Conservation (phyloP, 1,140 invertebrate genomes). For the Penaeus indicus region DNA sequence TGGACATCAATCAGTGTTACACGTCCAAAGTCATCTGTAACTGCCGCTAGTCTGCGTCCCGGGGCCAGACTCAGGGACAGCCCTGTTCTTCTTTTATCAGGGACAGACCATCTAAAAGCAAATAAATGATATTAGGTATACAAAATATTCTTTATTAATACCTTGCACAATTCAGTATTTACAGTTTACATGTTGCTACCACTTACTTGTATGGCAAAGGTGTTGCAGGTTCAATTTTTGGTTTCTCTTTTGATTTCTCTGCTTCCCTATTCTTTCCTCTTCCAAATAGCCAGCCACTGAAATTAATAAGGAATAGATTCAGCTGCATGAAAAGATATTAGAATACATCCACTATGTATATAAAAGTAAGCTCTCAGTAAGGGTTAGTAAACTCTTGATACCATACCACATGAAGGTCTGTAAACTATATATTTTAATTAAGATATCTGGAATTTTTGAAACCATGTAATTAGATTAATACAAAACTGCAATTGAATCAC, state of each 20-base stretch:
- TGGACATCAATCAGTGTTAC: slow-evolving; percentile 87
- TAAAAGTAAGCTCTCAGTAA: too few species aligned
- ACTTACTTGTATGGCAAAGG: slow-evolving; percentile 48
- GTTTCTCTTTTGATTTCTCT: slow-evolving; percentile 70
- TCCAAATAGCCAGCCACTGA: slow-evolving; percentile 65
- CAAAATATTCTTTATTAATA: too few species aligned
- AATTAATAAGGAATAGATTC: neutral
- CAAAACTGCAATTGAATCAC: too few species aligned
- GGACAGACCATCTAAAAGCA: slow-evolving; percentile 80
- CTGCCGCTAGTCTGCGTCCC: slow-evolving; percentile 82
- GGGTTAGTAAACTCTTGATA: too few species aligned
- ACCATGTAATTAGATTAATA: too few species aligned
- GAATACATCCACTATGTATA: too few species aligned
- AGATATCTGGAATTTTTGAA: too few species aligned
- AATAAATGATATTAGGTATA: neutral
- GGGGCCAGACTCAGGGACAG: slow-evolving; percentile 82
- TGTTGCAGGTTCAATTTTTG: slow-evolving; percentile 72
- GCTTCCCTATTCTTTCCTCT: slow-evolving; percentile 65
- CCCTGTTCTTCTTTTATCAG: slow-evolving; percentile 83
- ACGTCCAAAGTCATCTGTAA: slow-evolving; percentile 88
- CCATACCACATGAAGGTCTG: too few species aligned
- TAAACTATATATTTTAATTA: too few species aligned
- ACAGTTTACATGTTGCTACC: neutral
- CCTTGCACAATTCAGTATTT: too few species aligned
- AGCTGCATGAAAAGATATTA: neutral